Evolutionary conservation across 2,888 invertebrate species (phyloP).

Genomic region (Ophioninae sp.): DNA sequence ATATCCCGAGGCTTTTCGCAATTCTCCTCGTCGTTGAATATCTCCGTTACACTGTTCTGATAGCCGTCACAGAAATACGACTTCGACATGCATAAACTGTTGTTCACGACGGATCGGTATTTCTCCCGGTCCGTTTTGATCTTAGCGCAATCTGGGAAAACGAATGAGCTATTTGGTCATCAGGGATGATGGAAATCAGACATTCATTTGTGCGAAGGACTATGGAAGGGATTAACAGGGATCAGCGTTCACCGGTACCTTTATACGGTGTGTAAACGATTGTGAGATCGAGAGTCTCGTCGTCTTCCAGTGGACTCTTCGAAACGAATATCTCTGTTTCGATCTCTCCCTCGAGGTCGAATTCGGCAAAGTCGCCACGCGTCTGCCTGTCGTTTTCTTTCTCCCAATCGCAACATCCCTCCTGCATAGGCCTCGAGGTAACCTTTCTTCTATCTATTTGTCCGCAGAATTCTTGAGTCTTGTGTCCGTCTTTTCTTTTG

Average conservation of each 20-base stretch:
- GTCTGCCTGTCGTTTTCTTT: conserved; percentile 54
- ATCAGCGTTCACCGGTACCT: conserved; percentile 70
- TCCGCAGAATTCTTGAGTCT: conserved; percentile 77
- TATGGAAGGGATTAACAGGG: too few relatives aligned
- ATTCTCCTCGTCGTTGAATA: conserved; percentile 81
- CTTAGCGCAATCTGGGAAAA: conserved; percentile 69
- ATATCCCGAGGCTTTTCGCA: conserved; percentile 72
- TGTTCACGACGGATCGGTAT: conserved; percentile 67
- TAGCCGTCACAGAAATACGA: conserved; percentile 81
- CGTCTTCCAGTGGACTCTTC: conserved; percentile 71
- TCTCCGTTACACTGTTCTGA: conserved; percentile 81
- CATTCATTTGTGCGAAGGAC: too few relatives aligned
- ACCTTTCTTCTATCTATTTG: conserved; percentile 70
- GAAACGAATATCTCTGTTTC: conserved; percentile 81
- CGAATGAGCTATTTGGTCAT: not conserved
- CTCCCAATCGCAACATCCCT: conserved; percentile 61
- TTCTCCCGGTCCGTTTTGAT: conserved; percentile 64
- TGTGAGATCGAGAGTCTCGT: conserved; percentile 77
- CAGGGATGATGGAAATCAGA: too few relatives aligned
- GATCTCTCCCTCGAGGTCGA: conserved; percentile 73
- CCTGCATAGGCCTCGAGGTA: conserved; percentile 27
- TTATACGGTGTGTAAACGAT: conserved; percentile 82
- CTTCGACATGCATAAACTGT: conserved; percentile 79
- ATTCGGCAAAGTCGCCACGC: conserved; percentile 52
- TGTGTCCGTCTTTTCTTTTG: conserved; percentile 72